Conservation (phyloP, 2,797 vertebrate genomes). For the Tokudaia muenninki region DNA sequence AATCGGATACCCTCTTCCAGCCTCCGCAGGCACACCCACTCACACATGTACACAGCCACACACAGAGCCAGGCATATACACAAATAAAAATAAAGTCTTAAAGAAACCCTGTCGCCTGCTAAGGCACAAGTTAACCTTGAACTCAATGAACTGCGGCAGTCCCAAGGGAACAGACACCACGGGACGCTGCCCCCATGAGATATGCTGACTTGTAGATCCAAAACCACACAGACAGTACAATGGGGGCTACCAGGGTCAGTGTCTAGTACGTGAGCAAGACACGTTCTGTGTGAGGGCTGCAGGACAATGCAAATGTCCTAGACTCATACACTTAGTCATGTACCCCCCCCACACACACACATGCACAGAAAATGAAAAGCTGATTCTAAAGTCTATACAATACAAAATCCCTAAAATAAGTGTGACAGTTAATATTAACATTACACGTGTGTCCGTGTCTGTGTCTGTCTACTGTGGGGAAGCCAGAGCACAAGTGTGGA, state of each 20-base stretch:
- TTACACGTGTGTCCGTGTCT: no score
- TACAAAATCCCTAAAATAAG: background rate
- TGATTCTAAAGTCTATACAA: background rate
- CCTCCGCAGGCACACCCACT: background rate
- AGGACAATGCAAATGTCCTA: background rate
- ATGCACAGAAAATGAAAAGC: background rate
- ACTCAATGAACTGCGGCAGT: background rate
- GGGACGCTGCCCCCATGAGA: background rate
- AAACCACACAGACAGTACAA: background rate
- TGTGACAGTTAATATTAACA: background rate
- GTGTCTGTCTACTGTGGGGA: background rate
- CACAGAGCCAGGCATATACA: background rate
- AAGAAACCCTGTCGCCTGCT: background rate
- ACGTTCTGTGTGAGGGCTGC: background rate
- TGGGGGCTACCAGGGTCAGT: background rate
- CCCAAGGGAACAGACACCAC: background rate
- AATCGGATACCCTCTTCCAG: background rate
- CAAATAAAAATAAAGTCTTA: background rate
- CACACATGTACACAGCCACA: background rate
- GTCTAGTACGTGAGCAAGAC: background rate
- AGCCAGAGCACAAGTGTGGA: background rate
- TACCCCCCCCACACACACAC: no score
- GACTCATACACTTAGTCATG: background rate
- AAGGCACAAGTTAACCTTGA: background rate
- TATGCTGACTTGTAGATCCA: background rate